Conservation (phyloP, 2,888 invertebrate species). For the Drosophila flavopinicola region DNA sequence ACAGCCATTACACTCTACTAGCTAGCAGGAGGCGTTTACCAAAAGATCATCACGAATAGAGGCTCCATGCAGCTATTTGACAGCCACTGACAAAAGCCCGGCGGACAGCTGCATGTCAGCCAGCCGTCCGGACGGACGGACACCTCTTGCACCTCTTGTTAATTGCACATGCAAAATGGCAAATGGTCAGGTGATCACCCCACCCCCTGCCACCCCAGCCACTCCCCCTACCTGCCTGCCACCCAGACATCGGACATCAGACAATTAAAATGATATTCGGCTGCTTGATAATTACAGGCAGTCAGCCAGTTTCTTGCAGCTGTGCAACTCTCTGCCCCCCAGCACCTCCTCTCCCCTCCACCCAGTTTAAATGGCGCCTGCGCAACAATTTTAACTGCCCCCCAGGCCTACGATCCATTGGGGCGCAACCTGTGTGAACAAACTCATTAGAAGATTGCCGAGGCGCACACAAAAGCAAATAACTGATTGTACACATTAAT, state of each 20-base stretch:
- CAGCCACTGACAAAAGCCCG: constrained; percentile 56
- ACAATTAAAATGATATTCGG: constrained; percentile 61
- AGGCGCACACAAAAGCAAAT: constrained; percentile 17
- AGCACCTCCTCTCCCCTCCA: background rate
- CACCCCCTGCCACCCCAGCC: background rate
- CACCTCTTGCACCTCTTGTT: constrained; percentile 40
- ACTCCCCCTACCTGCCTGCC: no score
- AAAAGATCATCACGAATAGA: constrained; percentile 14
- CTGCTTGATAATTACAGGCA: constrained; percentile 56
- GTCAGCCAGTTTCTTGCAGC: constrained; percentile 30
- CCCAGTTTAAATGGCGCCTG: constrained; percentile 22
- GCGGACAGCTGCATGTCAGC: constrained; percentile 57
- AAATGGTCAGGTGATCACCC: constrained; percentile 51
- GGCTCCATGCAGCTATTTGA: constrained; percentile 30
- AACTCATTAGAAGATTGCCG: constrained; percentile 22
- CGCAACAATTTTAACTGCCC: constrained; percentile 11
- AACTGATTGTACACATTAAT: constrained; percentile 23
- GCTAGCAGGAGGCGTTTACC: constrained; percentile 18
- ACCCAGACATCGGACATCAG: constrained; percentile 22
- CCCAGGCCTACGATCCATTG: constrained; percentile 1
- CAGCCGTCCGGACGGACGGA: constrained; percentile 14
- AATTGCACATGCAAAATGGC: constrained; percentile 64
- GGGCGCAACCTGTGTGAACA: constrained; percentile 24
- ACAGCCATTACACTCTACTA: constrained; percentile 20
- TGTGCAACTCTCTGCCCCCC: constrained; percentile 17